phyloP scores from a whole-genome alignment of 2,888 invertebrate genomes.

The Megalurothrips usitatus region DNA sequence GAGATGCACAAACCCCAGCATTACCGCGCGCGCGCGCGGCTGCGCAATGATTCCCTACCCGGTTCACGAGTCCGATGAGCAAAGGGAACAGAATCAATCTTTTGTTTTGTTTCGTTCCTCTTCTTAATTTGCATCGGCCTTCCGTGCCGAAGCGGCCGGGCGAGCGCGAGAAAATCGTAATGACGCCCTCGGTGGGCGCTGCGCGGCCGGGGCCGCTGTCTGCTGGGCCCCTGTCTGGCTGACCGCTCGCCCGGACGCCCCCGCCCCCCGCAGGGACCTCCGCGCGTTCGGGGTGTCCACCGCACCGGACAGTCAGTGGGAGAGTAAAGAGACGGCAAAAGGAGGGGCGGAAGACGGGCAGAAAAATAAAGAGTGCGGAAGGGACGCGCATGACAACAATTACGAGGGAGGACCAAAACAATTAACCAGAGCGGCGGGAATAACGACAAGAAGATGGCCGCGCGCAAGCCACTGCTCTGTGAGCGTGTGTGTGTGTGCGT shows the following conservation, averaged over 20 bases:
- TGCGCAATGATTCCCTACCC: background rate
- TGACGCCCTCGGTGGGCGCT: background rate
- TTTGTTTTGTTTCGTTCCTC: background rate
- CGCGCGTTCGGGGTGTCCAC: no score
- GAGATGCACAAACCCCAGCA: background rate
- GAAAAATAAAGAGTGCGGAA: background rate
- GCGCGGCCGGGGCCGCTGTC: no score
- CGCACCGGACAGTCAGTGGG: background rate
- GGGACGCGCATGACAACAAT: background rate
- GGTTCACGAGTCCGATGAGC: background rate
- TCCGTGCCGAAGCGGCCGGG: background rate
- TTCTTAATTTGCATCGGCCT: background rate
- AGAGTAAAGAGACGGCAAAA: background rate
- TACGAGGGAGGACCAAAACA: background rate
- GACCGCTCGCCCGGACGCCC: no score
- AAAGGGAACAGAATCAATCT: no score
- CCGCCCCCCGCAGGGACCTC: no score
- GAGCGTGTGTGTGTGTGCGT: background rate
- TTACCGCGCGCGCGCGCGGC: background rate
- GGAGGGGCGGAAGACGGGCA: background rate
- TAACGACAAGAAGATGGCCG: slow-evolving; percentile 14
- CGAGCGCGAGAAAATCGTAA: background rate
- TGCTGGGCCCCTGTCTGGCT: no score
- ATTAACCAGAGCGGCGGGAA: background rate
- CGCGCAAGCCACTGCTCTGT: background rate